phyloP scores from a whole-genome alignment of 2,113 vertebrate genomes.

The Equus przewalskii region DNA sequence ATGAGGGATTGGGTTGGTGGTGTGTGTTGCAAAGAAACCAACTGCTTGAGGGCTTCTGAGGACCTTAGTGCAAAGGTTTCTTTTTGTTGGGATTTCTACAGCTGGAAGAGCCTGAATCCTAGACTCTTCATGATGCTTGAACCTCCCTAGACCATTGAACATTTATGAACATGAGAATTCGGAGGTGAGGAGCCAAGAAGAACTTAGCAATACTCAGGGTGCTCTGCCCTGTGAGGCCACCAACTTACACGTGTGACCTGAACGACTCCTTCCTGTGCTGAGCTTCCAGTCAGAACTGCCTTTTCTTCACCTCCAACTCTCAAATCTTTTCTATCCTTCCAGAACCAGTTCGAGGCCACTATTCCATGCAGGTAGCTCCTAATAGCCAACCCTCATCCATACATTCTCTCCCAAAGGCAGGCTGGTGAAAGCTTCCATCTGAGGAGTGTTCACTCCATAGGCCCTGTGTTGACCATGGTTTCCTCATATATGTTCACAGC shows the following conservation, averaged over 20 bases:
- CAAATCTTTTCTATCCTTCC: not conserved
- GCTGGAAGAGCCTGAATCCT: not conserved
- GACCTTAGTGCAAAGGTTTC: not conserved
- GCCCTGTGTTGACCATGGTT: not conserved
- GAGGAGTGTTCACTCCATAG: not conserved
- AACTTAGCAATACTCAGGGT: not conserved
- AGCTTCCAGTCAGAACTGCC: not conserved
- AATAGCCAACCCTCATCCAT: not conserved
- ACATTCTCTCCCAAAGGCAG: not conserved
- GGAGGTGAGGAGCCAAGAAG: not conserved
- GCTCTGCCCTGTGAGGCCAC: not conserved
- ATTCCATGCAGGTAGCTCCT: not conserved
- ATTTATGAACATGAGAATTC: not conserved
- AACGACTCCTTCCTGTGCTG: rapidly evolving
- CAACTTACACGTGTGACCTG: not conserved
- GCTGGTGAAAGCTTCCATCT: not conserved
- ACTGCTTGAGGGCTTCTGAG: not conserved
- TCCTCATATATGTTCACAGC: not conserved
- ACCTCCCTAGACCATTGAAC: not conserved
- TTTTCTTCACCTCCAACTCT: not conserved
- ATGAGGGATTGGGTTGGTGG: not conserved
- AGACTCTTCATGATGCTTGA: not conserved
- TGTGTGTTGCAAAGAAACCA: not conserved
- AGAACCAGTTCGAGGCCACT: not conserved
- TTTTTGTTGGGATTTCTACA: not conserved